phyloP scores from a whole-genome alignment of 2,888 invertebrate species.

The Theretra japonica region DNA sequence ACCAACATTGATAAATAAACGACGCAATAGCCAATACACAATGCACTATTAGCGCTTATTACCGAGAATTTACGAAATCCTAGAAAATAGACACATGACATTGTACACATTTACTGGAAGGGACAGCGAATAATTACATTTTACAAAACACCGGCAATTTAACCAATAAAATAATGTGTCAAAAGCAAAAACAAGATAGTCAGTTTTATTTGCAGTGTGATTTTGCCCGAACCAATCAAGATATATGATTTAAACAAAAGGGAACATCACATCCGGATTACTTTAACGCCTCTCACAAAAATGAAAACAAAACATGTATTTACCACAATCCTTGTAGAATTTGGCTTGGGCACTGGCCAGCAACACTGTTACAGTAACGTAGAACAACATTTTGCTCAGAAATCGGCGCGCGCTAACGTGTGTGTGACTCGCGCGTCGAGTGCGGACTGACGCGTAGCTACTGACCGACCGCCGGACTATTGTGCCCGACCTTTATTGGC shows the following conservation, averaged over 20 bases:
- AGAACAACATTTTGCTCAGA: conserved; percentile 66
- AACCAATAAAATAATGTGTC: background rate
- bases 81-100: too few species aligned
- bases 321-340: conserved; percentile 79
- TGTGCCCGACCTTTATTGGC: conserved; percentile 71
- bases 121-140: too few species aligned
- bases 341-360: conserved; percentile 73
- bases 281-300: background rate
- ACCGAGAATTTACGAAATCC: background rate
- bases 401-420: conserved; percentile 73
- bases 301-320: conserved; percentile 40
- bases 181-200: background rate
- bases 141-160: background rate
- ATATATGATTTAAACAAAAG: background rate
- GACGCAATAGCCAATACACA: background rate
- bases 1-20: background rate
- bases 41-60: background rate
- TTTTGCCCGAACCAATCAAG: background rate
- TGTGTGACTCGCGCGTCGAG: conserved; percentile 70
- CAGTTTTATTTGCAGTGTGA: background rate
- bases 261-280: background rate
- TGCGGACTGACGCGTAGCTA: conserved; percentile 58
- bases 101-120: too few species aligned
- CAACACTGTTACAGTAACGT: conserved; percentile 59
- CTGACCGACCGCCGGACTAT: conserved; percentile 44